Percentiles rank a stretch among this genome's conserved stretches.
phyloP scores from a whole-genome alignment of 1,140 invertebrate genomes.

The Lepidurus couesii region DNA sequence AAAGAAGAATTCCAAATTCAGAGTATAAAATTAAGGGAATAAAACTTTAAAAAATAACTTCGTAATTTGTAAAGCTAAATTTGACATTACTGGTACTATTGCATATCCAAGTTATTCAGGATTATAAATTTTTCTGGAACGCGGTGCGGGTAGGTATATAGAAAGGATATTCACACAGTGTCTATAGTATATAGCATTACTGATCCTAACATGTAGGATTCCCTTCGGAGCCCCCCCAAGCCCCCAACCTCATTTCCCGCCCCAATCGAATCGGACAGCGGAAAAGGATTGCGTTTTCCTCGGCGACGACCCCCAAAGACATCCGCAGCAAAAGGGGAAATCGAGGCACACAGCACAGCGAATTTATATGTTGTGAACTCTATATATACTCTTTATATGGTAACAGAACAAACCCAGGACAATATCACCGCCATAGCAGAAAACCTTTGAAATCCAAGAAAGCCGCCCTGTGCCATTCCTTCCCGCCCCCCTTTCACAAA shows the following conservation, averaged over 20 bases:
- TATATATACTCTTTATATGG: background rate
- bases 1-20: too few species aligned
- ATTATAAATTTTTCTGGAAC: too few species aligned
- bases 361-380: conserved; percentile 7
- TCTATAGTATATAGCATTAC: background rate
- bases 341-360: conserved; percentile 1
- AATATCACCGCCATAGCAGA: background rate
- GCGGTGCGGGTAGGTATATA: background rate
- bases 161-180: background rate
- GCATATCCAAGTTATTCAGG: too few species aligned
- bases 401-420: background rate
- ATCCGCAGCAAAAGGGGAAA: background rate
- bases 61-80: too few species aligned
- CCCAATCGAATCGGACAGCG: conserved; percentile 20
- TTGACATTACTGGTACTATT: too few species aligned
- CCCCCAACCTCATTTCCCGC: conserved; percentile 20
- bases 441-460: too few species aligned
- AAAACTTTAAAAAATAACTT: too few species aligned
- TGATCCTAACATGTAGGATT: background rate
- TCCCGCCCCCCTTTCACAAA: too few species aligned
- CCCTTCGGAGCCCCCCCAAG: conserved; percentile 16
- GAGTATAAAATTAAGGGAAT: too few species aligned
- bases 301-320: background rate
- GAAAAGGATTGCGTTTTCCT: conserved; percentile 22
- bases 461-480: too few species aligned